A percentile compares a stretch with the other conserved stretches of the same genome.
Evolutionary conservation across 2,888 invertebrate genomes (phyloP).

Genomic region (Platycnemis pennipes): DNA sequence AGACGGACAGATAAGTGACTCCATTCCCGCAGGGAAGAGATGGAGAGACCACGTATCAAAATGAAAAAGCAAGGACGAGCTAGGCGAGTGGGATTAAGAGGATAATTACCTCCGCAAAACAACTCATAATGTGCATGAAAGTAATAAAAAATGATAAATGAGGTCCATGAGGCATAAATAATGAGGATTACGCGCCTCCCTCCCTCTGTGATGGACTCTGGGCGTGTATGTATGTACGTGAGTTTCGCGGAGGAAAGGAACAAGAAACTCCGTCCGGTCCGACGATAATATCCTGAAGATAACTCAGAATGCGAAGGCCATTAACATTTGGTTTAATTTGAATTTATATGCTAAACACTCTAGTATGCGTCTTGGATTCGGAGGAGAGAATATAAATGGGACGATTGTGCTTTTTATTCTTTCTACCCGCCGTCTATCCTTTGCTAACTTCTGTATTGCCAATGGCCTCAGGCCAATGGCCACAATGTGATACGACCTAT

Average conservation of each 20-base stretch:
- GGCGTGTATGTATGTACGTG: not conserved
- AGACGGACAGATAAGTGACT: not conserved
- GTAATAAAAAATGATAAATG: conserved; percentile 27
- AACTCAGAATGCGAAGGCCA: not conserved
- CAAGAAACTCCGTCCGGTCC: not conserved
- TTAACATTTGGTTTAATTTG: not conserved
- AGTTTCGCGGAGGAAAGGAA: not conserved
- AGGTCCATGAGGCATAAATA: not conserved
- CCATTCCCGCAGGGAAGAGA: not conserved
- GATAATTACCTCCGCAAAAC: not conserved
- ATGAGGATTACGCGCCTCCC: not conserved
- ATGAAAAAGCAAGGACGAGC: not conserved
- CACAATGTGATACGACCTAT: too few species aligned
- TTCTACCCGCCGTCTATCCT: too few species aligned
- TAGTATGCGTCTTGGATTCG: too few species aligned
- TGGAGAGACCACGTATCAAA: not conserved
- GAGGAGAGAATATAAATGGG: too few species aligned
- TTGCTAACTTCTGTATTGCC: too few species aligned
- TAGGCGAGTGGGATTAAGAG: not conserved
- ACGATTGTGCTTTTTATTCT: too few species aligned
- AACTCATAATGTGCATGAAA: conserved; percentile 5
- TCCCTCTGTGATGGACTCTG: not conserved
- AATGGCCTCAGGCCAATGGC: too few species aligned
- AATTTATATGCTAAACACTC: not conserved
- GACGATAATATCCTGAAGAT: conserved; percentile 16